Evolutionary conservation across 2,797 vertebrate species (phyloP).

Genomic region (Chelmon rostratus): DNA sequence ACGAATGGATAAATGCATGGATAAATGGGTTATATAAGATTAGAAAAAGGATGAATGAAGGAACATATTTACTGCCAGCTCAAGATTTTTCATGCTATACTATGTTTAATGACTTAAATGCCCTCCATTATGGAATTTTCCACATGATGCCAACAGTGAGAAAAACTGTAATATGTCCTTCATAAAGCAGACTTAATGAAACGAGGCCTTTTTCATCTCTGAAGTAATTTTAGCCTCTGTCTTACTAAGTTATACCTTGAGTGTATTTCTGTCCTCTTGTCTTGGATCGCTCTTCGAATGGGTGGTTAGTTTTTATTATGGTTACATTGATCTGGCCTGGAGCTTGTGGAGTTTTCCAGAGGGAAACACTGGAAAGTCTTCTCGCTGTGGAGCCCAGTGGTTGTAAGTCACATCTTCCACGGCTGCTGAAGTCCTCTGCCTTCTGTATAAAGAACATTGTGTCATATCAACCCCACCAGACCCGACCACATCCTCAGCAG

Average conservation of each 20-base stretch:
- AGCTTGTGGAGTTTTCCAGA: conserved; percentile 77
- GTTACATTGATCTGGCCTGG: conserved; percentile 58
- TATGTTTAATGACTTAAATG: conserved; percentile 38
- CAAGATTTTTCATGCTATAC: conserved; percentile 15
- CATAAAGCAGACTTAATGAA: conserved; percentile 22
- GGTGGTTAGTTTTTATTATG: conserved; percentile 71
- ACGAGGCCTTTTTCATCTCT: conserved; percentile 17
- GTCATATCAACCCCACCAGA: conserved; percentile 67
- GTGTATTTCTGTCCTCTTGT: conserved; percentile 58
- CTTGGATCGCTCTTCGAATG: conserved; percentile 38
- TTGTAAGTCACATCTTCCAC: conserved; percentile 81
- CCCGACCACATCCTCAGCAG: conserved; percentile 73
- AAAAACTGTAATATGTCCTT: conserved; percentile 29
- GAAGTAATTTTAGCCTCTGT: conserved; percentile 43
- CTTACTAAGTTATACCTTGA: conserved; percentile 49
- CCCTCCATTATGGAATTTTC: conserved; percentile 40
- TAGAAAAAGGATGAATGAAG: conserved; percentile 41
- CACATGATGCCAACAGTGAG: conserved; percentile 21
- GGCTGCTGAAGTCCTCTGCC: conserved; percentile 70
- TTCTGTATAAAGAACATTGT: conserved; percentile 74
- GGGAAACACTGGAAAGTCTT: conserved; percentile 79
- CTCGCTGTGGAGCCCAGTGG: conserved; percentile 50
- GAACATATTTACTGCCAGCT: conserved; percentile 41
- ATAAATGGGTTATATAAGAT: conserved; percentile 31
- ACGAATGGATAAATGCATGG: conserved; percentile 12